Evolutionary conservation across 2,888 invertebrate genomes (phyloP), one percentile per base, ranked within the genome.

Genomic region (Brachypalpus laphriformis): DNA sequence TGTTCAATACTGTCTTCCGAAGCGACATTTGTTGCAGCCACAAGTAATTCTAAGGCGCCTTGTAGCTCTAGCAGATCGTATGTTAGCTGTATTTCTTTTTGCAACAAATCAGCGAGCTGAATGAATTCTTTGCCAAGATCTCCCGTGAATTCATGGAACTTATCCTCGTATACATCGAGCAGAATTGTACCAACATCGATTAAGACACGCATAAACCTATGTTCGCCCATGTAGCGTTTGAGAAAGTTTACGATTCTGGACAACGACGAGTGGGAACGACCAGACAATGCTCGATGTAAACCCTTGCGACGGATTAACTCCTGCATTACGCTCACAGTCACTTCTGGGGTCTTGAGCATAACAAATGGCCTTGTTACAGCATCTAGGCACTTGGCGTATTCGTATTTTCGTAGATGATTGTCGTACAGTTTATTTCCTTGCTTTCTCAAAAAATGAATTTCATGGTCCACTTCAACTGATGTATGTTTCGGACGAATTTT

Each of bases 221-320:
- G 93, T 89, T 96, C 96, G 37, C 96, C 94, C 63, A 98, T 93
- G 89, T 95, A 93, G 78, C 93, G 94, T 87, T 94, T 93, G n/a
- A 98, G 92, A 91, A 98, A 99, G 82, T 94, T 94, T 7, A 98
- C 91, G 72, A 98, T 93, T 75, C 92, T 92, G 5, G 93, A 92
- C 28, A 98, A 91, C 1, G 94, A 94, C 87, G 94, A 94, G 61
- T 95, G 94, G 76, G 95, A 93, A 76, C 97, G 93, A 1, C 96
- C 96, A 51, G 94, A 94, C 51, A 98, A 92, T 0, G 98, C 97
- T 82, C 94, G 93, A 89, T 93, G 93, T 18, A 99, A 92, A 0
- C 95, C 96, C 90, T 95, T 95, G 71, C 98, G 94, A 89, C 96
- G 94, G n/a, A 96, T 95, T 82, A 99, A 92, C 92, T 98, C 98